A percentile compares a stretch with the other conserved stretches of the same genome.
These are phyloP conservation scores for Neodiprion pinetum DNA, from an alignment of 1,140 invertebrate species.

Conservation along the genomic window DNA sequence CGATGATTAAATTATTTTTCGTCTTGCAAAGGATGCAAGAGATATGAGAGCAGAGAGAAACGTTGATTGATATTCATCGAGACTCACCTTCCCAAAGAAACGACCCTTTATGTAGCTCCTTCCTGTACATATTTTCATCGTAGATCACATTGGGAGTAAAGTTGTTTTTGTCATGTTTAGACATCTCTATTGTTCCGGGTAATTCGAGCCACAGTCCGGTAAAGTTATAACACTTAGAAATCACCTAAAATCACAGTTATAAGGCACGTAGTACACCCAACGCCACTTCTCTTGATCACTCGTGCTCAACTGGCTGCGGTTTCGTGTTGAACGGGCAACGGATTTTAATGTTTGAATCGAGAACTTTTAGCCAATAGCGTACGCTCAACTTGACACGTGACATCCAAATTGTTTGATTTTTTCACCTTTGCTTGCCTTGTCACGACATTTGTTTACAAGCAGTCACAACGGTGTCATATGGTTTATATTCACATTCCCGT, in stretches of 20 bases:
- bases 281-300: not conserved
- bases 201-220: not conserved
- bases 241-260: slow-evolving; percentile 2
- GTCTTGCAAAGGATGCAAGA: slow-evolving; percentile 8
- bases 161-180: slow-evolving; percentile 70
- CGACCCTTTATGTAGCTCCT: slow-evolving; percentile 84
- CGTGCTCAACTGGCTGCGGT: not conserved
- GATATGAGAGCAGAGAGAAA: slow-evolving; percentile 5
- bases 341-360: not conserved
- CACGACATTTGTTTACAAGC: too few species aligned
- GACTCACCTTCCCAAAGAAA: slow-evolving; percentile 83
- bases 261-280: not conserved
- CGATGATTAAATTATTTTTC: too few species aligned
- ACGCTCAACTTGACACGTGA: not conserved
- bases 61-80: slow-evolving; percentile 15
- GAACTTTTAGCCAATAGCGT: not conserved
- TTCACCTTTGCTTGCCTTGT: too few species aligned
- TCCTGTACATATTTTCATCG: slow-evolving; percentile 70
- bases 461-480: too few species aligned
- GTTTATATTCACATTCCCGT: too few species aligned
- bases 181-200: slow-evolving; percentile 44
- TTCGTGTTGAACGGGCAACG: not conserved
- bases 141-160: slow-evolving; percentile 85
- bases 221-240: slow-evolving; percentile 5
- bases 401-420: not conserved